Evolutionary conservation across 2,888 invertebrate genomes (phyloP).

Genomic region (Drosophila kanekoi): DNA sequence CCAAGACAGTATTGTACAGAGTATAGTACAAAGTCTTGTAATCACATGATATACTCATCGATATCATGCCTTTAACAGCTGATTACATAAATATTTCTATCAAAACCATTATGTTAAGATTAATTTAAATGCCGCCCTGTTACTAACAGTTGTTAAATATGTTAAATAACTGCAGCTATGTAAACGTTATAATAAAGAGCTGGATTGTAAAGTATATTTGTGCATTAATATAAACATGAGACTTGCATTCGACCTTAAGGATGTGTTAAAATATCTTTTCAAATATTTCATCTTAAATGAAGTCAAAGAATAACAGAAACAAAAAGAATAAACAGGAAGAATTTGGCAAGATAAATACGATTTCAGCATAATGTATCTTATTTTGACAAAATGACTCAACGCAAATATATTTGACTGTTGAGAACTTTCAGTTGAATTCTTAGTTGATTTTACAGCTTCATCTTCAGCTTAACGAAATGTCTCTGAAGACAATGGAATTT

Average conservation of each 20-base stretch:
- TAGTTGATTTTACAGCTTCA: conserved; percentile 8
- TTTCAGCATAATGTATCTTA: conserved; percentile 3
- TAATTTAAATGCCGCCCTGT: background rate
- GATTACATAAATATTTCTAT: conserved; percentile 22
- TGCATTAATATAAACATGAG: too few species aligned
- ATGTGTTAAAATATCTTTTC: background rate
- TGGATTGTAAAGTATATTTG: too few species aligned
- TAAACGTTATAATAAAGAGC: background rate
- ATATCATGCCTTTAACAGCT: conserved; percentile 18
- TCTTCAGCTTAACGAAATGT: conserved; percentile 1
- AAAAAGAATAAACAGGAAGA: conserved; percentile 9
- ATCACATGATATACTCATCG: conserved; percentile 38
- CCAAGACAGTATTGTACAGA: conserved; percentile 2
- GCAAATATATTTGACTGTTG: background rate
- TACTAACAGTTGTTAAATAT: background rate
- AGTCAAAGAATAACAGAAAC: background rate
- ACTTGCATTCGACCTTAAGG: too few species aligned
- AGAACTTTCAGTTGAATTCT: background rate
- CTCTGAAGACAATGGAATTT: background rate
- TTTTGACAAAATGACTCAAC: conserved; percentile 32
- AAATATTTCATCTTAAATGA: conserved; percentile 3
- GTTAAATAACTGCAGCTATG: background rate
- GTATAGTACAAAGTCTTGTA: conserved; percentile 30
- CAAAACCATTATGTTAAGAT: background rate
- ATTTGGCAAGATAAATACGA: conserved; percentile 6